These are phyloP conservation scores for Cavia porcellus DNA, from an alignment of 2,113 vertebrate genomes.

Conservation along the genomic window DNA sequence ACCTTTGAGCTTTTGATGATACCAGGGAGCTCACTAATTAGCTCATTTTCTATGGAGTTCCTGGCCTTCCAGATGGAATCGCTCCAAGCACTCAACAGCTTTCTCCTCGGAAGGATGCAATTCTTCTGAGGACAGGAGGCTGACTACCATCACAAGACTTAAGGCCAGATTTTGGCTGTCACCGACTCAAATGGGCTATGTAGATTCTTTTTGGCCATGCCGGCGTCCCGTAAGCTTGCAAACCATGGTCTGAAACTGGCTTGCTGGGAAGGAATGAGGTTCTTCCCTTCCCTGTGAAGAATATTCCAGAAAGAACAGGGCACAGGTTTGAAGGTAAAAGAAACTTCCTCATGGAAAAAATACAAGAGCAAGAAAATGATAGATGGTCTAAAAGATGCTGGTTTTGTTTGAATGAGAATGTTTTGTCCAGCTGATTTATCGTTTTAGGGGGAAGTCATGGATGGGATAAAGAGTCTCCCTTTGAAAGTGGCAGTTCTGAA, in stretches of 20 bases:
- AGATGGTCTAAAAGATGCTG: background rate
- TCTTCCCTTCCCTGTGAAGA: background rate
- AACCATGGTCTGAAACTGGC: background rate
- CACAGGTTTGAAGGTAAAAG: background rate
- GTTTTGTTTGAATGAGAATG: background rate
- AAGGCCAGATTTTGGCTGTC: background rate
- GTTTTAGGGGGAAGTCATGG: background rate
- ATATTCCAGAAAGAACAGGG: background rate
- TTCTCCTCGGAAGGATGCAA: background rate
- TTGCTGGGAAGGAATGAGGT: background rate
- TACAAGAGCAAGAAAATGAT: background rate
- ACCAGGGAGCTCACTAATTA: constrained; percentile 4
- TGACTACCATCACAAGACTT: background rate
- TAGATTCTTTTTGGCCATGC: background rate
- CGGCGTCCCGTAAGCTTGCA: background rate
- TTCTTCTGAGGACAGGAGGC: background rate
- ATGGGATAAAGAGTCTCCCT: background rate
- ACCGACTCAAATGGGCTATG: background rate
- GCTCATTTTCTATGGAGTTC: background rate
- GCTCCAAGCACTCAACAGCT: background rate
- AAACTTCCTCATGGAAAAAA: background rate
- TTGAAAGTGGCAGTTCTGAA: background rate
- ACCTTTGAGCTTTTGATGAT: background rate
- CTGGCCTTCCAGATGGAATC: background rate
- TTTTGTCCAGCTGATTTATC: background rate